Evolutionary conservation across 2,888 invertebrate species (phyloP), one percentile per base, ranked within the genome.

Genomic region (Ceratothoa steindachneri): DNA sequence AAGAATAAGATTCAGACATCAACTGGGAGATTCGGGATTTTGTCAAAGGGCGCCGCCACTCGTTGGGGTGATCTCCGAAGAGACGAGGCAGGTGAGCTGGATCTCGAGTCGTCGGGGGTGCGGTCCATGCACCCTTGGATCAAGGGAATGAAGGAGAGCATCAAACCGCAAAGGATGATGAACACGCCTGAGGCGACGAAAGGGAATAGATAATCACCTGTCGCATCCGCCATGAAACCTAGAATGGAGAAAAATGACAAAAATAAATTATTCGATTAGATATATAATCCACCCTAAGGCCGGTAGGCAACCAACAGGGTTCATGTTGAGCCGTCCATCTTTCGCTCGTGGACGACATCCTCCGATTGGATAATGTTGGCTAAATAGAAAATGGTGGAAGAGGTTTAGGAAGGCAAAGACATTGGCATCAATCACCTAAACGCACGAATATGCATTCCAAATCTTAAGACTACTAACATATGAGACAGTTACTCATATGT

Each of bases 111-210:
- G 7, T 19, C 29, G 22, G 9, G 5, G 55, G 7, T 5, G 15
- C 24, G 51, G 22, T 64, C 64, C 15, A 29, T 30, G 22, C 70
- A 76, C 5, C 71, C 67, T n/a, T 77, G 41, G 31, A 77, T 71
- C 12, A 79, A 55, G 1, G 79, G 79, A 27, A 79, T 79, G 22
- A 72, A 30, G 41, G 71, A 75, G 64, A 79, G 72, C 30, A 79
- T 71, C 51, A 79, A 67, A 12, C 79, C 79, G 60, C 79, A 73
- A 7, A 55, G 22, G 29, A 79, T 52, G 51, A 79, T 79, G 74
- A 75, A 79, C 19, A 79, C 24, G 1, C 79, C 79, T 5, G 79
- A 79, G 12, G 76, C 65, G 19, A 79, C 71, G 51, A 79, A 79
- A 19, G 79, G 79, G 27, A 79, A 15, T 2, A 75, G 31, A 65